Base-by-base conservation (phyloP, 1,140 invertebrate species). In the Arctopsyche grandis region DNA sequence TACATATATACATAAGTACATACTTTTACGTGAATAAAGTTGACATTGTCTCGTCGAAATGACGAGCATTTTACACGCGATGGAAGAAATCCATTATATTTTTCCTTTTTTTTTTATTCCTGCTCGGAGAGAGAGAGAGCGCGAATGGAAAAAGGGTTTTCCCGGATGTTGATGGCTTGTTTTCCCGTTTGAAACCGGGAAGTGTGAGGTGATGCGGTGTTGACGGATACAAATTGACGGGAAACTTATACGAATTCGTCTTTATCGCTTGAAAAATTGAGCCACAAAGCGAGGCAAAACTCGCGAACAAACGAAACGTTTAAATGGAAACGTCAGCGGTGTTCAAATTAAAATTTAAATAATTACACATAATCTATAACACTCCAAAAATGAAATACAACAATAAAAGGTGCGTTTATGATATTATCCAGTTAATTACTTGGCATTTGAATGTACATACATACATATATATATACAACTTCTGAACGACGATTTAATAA, bases 191-290 rank as follows among this genome's bases (percentile, higher is more conserved):
- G 56, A 19, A 21, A 38, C 7, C 29, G 29, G 9, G 16, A 60
- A 60, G 21, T 19, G 16, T 9, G 56, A 60, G 14, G 56, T 60
- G 56, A 60, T 60, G 56, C 16, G 56, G 21, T 21, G 56, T 60
- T 60, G 56, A 60, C 56, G 56, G 56, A 60, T 19, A 60, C 56
- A 60, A 60, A 60, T 60, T 60, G 56, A 19, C 16, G 56, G 56
- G 48, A 52, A 21, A 60, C 56, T 60, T 60, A 21, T 60, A 19
- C 56, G 16, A 19, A 60, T 60, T 60, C 21, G 56, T 60, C 21
- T 60, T 60, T 60, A 60, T 60, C 16, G 16, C 56, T 19, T 19
- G 0, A 60, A 60, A 60, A 60, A 60, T 52, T 52, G 48, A 52
- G 16, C 48, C 48, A 52, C 12, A 52, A 52, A 52, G 12, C 48